Evolutionary conservation across 2,888 invertebrate species (phyloP), one percentile per base, ranked within the genome.

Genomic region (Synergus itoensis): DNA sequence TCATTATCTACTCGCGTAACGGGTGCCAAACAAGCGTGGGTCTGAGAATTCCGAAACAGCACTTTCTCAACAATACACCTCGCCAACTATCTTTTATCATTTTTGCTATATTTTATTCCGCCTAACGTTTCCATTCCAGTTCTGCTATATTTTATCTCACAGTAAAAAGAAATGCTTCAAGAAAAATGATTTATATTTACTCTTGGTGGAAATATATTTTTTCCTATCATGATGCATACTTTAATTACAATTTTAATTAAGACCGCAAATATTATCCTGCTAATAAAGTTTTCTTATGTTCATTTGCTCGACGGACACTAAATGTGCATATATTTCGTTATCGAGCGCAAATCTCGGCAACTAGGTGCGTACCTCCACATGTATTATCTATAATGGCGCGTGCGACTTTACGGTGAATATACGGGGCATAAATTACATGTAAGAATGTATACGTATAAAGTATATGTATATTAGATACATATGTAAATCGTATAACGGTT

Each of bases 401-500:
- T 62, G 12, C 62, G 62, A 62, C 62, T 62, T 62, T 62, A 62
- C 21, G 28, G 62, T 28, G 28, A 62, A 21, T 21, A 11, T 62
- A 21, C 28, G 4, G 8, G 28, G 28, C 28, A 14, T 62, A 62
- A 62, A 62, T 62, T 62, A 28, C 5, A 36, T 36, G 5, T 62
- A 62, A 62, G 62, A 9, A 21, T 11, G 14, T 62, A 28, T 62
- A 62, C 18, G 3, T 9, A 18, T 5, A 67, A 62, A 18, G 11
- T 9, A 18, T 5, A 67, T 28, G 62, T 28, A 8, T 9, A 65
- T 64, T 36, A 36, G 36, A 18, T 64, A 41, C n/a, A 16, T 43
- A 43, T 16, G 41, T n/a, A 65, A 11, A n/a, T 65, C 40, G 63
- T 76, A 67, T 77, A 77, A 83, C 81, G 80, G 75, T 82, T 78